Evolutionary conservation across 2,888 invertebrate species (phyloP).

Genomic region (Itoplectis maculator): DNA sequence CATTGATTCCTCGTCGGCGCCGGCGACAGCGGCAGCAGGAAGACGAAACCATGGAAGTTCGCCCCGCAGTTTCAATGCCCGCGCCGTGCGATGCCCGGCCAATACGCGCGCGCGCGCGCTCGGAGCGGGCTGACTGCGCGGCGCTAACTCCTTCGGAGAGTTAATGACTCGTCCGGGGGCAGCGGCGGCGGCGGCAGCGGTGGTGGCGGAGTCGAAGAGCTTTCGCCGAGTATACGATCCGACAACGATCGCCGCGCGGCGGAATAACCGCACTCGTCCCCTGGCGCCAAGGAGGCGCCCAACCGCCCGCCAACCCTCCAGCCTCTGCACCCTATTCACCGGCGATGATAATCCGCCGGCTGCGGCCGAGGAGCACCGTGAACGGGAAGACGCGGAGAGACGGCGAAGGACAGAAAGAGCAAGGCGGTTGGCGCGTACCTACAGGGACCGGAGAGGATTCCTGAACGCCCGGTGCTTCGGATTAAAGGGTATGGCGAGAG

Average conservation of each 20-base stretch:
- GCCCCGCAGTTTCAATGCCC: slow-evolving; percentile 21
- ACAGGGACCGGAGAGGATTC: slow-evolving; percentile 45
- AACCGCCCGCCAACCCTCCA: no score
- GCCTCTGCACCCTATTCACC: slow-evolving; percentile 9
- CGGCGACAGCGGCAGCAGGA: no score
- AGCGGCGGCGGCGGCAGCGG: slow-evolving; percentile 19
- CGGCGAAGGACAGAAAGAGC: slow-evolving; percentile 5
- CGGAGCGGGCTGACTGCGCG: background rate
- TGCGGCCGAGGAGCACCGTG: background rate
- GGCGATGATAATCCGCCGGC: slow-evolving; percentile 45
- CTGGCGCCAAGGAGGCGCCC: no score
- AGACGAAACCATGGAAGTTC: slow-evolving; percentile 57
- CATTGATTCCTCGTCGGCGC: slow-evolving; percentile 52
- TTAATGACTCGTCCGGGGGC: slow-evolving; percentile 48
- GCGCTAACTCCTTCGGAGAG: slow-evolving; percentile 45
- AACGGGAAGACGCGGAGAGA: background rate
- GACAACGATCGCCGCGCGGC: slow-evolving; percentile 26
- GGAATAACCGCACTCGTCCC: no score
- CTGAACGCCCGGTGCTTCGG: slow-evolving; percentile 32
- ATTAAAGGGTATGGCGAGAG: slow-evolving; percentile 40
- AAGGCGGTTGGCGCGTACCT: background rate
- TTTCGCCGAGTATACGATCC: slow-evolving; percentile 31
- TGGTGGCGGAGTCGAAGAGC: slow-evolving; percentile 36
- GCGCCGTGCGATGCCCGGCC: no score
- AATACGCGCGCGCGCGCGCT: background rate